These are phyloP conservation scores for Urocyon cinereoargenteus DNA, from an alignment of 2,797 vertebrate genomes.

Conservation along the genomic window DNA sequence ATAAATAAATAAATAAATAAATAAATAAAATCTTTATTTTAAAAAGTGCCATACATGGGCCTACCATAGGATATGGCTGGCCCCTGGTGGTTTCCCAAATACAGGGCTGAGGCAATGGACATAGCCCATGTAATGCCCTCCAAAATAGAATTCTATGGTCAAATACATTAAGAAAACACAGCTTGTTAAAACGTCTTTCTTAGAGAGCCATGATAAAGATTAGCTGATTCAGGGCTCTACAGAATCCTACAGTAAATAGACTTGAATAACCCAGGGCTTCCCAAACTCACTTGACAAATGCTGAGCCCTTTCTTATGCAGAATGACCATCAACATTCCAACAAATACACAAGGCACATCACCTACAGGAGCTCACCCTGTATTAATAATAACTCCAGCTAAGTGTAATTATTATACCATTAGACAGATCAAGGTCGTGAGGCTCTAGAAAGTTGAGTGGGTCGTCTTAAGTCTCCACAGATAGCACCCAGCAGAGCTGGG, in stretches of 20 bases:
- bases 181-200: neutral
- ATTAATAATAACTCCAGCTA: neutral
- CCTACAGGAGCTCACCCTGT: neutral
- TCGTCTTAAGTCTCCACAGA: neutral
- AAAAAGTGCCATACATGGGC: neutral
- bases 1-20: neutral
- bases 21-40: no score
- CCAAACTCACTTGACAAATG: neutral
- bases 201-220: neutral
- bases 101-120: neutral
- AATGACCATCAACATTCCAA: neutral
- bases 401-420: neutral
- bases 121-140: neutral
- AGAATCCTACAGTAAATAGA: neutral
- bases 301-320: neutral
- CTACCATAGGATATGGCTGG: neutral
- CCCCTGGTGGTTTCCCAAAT: neutral
- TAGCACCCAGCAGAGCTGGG: neutral
- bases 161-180: neutral
- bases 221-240: neutral
- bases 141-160: neutral
- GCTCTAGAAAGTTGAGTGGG: neutral
- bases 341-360: neutral
- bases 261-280: neutral
- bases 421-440: neutral